Evolutionary conservation across 2,797 vertebrate genomes (phyloP), one percentile per base, ranked within the genome.

Genomic region (Pipistrellus pipistrellus): DNA sequence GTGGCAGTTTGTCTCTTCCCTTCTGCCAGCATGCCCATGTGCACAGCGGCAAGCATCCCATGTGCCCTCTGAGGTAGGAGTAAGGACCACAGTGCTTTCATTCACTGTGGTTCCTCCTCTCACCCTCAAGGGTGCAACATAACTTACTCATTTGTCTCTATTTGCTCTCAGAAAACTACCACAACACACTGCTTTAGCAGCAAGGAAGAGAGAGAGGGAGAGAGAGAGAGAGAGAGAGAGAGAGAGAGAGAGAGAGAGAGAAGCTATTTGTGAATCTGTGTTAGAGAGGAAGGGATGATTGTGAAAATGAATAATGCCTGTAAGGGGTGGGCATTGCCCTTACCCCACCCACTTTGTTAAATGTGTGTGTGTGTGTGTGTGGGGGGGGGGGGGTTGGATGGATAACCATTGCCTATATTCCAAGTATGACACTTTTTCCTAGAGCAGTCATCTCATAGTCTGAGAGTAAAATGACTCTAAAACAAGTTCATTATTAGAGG

Each of bases 361-460:
- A 23, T 27, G 4, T 51, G 15, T 51, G 1, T 18, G 51, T 51
- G 48, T 57, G 5, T 2, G 41, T 44, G 55, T 27, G 23, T 12
- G 21, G 3, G 8, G 7, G 0, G 44, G n/a, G 1, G 53, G 4
- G 1, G 46, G 4, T 38, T 20, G 11, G 6, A 8, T 15, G 15
- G 10, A 4, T 69, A 44, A 48, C 30, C 51, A 93, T 8, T 41
- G 11, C 38, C 7, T 68, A 20, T 13, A 68, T 59, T 2, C 9
- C 46, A 23, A 55, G 11, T 32, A 6, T 73, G 32, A 68, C 5
- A 23, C 1, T 55, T 62, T 87, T 59, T 18, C 30, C 30, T 71
- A 75, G 75, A 41, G 20, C 35, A 2, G n/a, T 21, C 27, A 7
- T 77, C 32, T 93, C 17, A 48, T 6, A 76, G 10, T 30, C 41